Evolutionary conservation across 2,797 vertebrate genomes (phyloP).

Genomic region (Perodicticus potto): DNA sequence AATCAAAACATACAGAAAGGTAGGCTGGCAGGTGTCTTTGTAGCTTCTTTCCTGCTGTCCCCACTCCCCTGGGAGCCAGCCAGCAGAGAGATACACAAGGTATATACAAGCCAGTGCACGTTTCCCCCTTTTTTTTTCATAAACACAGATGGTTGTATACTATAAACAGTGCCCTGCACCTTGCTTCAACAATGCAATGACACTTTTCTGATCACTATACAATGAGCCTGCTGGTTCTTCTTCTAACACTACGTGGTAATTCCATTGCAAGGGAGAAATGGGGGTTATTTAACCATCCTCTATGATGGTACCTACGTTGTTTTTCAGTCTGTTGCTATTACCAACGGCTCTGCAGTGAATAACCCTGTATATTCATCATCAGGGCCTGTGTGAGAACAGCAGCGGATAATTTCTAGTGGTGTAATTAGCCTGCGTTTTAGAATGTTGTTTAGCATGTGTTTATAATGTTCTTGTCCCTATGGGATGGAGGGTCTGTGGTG

Average conservation of each 20-base stretch:
- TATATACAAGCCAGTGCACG: not conserved
- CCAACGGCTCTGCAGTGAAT: not conserved
- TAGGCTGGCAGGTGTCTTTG: not conserved
- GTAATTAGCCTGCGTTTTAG: not conserved
- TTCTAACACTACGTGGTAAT: accelerated
- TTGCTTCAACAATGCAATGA: not conserved
- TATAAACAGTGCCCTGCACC: not conserved
- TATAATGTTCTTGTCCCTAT: accelerated
- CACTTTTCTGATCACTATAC: not conserved
- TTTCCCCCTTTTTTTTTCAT: not conserved
- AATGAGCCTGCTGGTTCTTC: not conserved
- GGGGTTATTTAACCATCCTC: not conserved
- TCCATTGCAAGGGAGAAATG: not conserved
- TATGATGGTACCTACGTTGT: not conserved
- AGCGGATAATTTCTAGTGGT: not conserved
- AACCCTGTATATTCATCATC: not conserved
- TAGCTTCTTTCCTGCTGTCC: no score
- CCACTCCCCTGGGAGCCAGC: not conserved
- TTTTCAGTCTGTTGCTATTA: not conserved
- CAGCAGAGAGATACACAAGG: not conserved
- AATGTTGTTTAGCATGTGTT: not conserved
- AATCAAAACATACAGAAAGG: not conserved
- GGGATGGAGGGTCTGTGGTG: not conserved
- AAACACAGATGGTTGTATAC: not conserved
- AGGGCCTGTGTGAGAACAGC: not conserved